These are phyloP conservation scores for Drosophila bifasciata DNA, from an alignment of 1,140 invertebrate species.

Conservation along the genomic window DNA sequence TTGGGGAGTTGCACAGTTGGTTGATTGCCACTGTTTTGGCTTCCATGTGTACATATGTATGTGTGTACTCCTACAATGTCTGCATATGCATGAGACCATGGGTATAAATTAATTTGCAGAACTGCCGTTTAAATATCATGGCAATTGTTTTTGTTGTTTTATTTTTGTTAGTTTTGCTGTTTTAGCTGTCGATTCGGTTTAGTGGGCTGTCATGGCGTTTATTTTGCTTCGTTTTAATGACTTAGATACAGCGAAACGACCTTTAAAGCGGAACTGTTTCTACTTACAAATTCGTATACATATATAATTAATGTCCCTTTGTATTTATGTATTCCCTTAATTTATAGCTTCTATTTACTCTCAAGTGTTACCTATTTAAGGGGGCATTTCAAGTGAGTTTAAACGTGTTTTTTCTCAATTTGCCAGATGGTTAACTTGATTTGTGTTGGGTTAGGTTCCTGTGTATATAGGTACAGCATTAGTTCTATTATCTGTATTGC, in stretches of 20 bases:
- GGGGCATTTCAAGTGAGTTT: no score
- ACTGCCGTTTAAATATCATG: background rate
- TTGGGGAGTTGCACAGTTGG: slow-evolving; percentile 63
- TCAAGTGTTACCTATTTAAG: no score
- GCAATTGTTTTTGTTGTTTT: background rate
- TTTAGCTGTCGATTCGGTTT: slow-evolving; percentile 3
- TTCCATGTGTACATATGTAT: background rate
- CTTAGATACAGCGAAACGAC: background rate
- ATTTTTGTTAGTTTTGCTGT: background rate
- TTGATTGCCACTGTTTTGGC: slow-evolving; percentile 40
- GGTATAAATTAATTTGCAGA: background rate
- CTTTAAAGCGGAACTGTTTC: background rate
- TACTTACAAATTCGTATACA: no score
- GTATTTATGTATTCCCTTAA: no score
- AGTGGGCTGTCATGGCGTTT: background rate
- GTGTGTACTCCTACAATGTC: background rate
- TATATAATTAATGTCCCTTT: no score
- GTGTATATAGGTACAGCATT: no score
- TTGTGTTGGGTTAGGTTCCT: no score
- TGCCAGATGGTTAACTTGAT: no score
- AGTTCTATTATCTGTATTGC: no score
- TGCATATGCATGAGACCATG: background rate
- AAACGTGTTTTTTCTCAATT: no score
- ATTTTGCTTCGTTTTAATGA: background rate
- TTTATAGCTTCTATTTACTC: no score